Evolutionary conservation across 2,888 invertebrate genomes (phyloP), one percentile per base, ranked within the genome.

Genomic region (Chrysodeixis includens): DNA sequence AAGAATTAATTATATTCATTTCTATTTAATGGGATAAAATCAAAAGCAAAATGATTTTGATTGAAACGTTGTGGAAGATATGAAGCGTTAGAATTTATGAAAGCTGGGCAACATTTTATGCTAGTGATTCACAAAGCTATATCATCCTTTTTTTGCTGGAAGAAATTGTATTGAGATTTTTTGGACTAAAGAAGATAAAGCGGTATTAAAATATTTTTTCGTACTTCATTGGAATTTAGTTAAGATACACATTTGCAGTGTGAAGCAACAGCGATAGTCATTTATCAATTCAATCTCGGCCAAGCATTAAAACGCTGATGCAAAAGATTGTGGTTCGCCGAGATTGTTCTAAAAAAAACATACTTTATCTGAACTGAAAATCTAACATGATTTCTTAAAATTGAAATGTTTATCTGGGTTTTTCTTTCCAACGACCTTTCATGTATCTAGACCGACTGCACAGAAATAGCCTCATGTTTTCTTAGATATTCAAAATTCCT

Each of bases 381-480:
- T 61, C 9, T 58, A 3, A 7, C 3, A 46, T 46, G 26, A 40
- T 22, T 46, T 14, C 35, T 52, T 61, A 52, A 56, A 65, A 26
- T 40, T 30, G 14, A 55, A 58, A 35, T 20, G 56, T 32, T 67
- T 58, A 63, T 58, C 9, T 22, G 10, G 53, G 30, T 26, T 56
- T 66, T 66, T 61, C 26, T 70, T 71, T 54, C 35, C n/a, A 44
- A 22, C 40, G 5, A 64, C 32, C 1, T 44, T 60, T 64, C 57
- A 10, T 51, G 32, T 20, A 66, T 61, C 46, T 18, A 57, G 58
- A 69, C 59, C 59, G 64, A 30, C 5, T 30, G 22, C 44, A 70
- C 51, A 6, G 12, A 66, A 65, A 63, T 53, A 59, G 40, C 30
- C 53, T 30, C 52, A 62, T 66, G 14, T 71, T 58, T 66, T 46